These are phyloP conservation scores for Drosophila basisetae DNA, from an alignment of 2,888 invertebrate species.

Conservation along the genomic window DNA sequence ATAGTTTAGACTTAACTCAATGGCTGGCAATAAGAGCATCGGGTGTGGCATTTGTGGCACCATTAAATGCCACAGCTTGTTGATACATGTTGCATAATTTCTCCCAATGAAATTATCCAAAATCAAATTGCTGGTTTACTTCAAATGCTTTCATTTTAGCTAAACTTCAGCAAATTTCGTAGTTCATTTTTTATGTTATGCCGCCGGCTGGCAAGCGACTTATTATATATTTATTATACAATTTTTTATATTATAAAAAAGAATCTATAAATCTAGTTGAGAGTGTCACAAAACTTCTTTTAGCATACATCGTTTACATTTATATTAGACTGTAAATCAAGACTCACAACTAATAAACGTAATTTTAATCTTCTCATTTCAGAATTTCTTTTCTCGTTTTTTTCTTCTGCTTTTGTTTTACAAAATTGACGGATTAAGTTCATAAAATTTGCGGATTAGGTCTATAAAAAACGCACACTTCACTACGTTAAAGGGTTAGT, in stretches of 20 bases:
- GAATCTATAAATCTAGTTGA: background rate
- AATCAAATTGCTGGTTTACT: background rate
- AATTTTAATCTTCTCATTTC: conserved; percentile 56
- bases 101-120: background rate
- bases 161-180: background rate
- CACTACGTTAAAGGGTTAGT: conserved; percentile 60
- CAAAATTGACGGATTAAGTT: conserved; percentile 59
- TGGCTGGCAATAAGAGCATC: background rate
- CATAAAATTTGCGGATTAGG: conserved; percentile 62
- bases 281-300: background rate
- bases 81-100: background rate
- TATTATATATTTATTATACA: background rate
- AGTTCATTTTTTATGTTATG: background rate
- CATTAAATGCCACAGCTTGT: background rate
- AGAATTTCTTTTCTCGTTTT: conserved; percentile 41
- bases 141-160: background rate
- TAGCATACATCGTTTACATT: background rate
- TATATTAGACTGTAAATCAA: conserved; percentile 7
- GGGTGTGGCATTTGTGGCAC: conserved; percentile 21
- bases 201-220: conserved; percentile 7
- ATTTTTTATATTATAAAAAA: background rate
- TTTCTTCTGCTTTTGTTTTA: conserved; percentile 35
- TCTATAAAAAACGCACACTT: conserved; percentile 61
- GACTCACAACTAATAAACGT: conserved; percentile 33
- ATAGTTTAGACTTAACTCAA: conserved; percentile 3